Base-by-base conservation (phyloP, 2,888 invertebrate genomes). In the Stenodema calcarata region DNA sequence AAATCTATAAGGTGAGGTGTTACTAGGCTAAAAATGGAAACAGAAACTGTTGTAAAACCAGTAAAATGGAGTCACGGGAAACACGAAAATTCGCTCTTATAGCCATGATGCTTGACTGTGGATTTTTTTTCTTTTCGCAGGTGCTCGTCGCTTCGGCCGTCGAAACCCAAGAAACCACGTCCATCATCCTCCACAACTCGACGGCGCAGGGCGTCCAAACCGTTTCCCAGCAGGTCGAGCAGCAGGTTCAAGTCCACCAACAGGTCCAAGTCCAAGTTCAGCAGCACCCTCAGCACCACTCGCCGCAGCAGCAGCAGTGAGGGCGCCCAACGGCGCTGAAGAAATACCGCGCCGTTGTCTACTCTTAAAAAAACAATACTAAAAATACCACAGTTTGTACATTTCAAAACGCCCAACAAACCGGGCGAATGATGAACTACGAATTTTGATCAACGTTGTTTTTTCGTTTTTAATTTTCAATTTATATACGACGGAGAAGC, bases 191-290 rank as follows among this genome's bases (percentile, higher is more conserved):
- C 54, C 76, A 85, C 62, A 85, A 76, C 28, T 47, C 76, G 76
- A 23, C 41, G 41, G n/a, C 76, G 35, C 75, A 75, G 30, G 85
- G 75, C 30, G 85, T 85, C 12, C 85, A 85, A 76, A 85, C 85
- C 18, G 35, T 54, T 1, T 54, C 75, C 0, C 82, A 82, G 16
- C 41, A 35, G 11, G 69, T 69, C 14, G 41, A 62, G 12, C 82
- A 82, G 42, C 82, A 82, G 35, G 80, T 80, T 2, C 90, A 90
- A 44, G 90, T 90, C 62, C 90, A 90, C 70, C 90, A 75, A 90
- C 84, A 84, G 14, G 84, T 90, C 30, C 89, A 89, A 62, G 89
- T 90, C 1, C 90, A 90, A 35, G 90, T 90, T 30, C 88, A 90
- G 80, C 89, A 89, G 76, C 90, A 89, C 80, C 89, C 89, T 28